These are phyloP conservation scores for Empidonax traillii DNA, from an alignment of 2,113 vertebrate species.

Conservation along the genomic window DNA sequence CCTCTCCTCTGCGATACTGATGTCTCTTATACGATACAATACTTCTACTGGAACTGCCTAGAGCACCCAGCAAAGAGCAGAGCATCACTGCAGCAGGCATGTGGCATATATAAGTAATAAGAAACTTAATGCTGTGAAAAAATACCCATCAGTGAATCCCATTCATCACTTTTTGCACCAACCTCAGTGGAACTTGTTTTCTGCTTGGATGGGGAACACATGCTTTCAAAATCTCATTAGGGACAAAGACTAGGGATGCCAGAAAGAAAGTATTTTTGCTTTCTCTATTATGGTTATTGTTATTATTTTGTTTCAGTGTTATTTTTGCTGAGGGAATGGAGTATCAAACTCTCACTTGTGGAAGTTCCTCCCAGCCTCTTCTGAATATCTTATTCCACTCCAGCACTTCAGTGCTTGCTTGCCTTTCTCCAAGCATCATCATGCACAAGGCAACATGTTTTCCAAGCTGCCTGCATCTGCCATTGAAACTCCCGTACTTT, in stretches of 20 bases:
- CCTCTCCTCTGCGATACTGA: neutral
- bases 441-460: constrained; percentile 13
- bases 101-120: neutral
- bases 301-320: neutral
- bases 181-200: neutral
- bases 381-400: neutral
- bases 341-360: neutral
- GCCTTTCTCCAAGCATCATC: neutral
- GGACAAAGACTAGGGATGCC: neutral
- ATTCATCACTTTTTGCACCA: neutral
- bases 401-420: neutral
- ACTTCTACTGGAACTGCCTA: neutral
- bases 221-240: neutral
- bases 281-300: neutral
- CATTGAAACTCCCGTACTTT: constrained; percentile 41
- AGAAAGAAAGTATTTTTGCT: neutral
- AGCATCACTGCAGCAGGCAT: neutral
- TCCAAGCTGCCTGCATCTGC: constrained; percentile 40
- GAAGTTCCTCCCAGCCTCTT: neutral
- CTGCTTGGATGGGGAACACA: neutral
- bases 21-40: neutral
- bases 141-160: neutral
- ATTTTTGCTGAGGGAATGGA: neutral
- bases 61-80: neutral
- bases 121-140: neutral